Percentiles rank a stretch among this genome's conserved stretches.
Evolutionary conservation across 2,797 vertebrate genomes (phyloP).

Genomic region (Catharus ustulatus): DNA sequence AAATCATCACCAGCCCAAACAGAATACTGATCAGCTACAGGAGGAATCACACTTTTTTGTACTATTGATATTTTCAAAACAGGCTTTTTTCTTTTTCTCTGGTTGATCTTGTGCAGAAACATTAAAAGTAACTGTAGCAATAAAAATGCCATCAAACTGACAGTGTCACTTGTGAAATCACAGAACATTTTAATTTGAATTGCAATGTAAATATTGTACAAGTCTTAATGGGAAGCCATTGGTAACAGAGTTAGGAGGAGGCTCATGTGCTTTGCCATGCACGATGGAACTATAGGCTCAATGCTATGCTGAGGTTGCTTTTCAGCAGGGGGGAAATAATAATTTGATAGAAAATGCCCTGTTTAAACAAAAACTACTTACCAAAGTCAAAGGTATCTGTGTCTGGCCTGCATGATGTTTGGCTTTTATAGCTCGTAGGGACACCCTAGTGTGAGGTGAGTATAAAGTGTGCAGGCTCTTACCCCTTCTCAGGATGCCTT

Average conservation of each 20-base stretch:
- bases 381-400: background rate
- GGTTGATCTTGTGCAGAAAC: background rate
- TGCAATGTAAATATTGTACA: background rate
- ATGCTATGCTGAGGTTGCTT: background rate
- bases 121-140: background rate
- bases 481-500: background rate
- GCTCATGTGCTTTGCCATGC: background rate
- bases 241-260: background rate
- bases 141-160: background rate
- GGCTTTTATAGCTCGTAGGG: background rate
- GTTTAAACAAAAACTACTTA: background rate
- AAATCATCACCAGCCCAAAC: background rate
- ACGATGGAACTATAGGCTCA: background rate
- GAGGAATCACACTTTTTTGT: background rate
- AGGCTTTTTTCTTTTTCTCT: background rate
- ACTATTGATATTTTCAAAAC: background rate
- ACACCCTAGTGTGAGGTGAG: background rate
- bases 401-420: background rate
- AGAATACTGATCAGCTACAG: background rate
- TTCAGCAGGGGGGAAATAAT: background rate
- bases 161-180: background rate
- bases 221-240: constrained; percentile 17
- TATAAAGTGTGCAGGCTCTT: background rate
- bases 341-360: background rate
- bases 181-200: background rate